phyloP scores from a whole-genome alignment of 2,888 invertebrate species.

The Chymomyza caudatula region DNA sequence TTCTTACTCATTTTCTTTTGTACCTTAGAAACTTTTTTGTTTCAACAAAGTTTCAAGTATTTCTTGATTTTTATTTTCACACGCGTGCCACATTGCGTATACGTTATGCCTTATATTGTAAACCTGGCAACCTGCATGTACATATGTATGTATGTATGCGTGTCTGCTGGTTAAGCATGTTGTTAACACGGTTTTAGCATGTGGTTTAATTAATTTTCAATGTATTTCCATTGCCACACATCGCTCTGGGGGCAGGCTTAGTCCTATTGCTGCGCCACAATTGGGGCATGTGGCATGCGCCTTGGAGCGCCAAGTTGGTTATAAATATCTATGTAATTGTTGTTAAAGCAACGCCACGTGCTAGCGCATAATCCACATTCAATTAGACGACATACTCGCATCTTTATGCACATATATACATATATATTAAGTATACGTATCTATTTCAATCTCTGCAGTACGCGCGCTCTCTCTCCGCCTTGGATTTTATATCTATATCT shows the following conservation, averaged over 20 bases:
- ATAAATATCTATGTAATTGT: constrained; percentile 2
- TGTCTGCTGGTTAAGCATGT: constrained; percentile 42
- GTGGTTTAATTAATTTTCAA: constrained; percentile 66
- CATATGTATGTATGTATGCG: background rate
- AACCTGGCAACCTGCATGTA: background rate
- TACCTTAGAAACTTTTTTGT: constrained; percentile 38
- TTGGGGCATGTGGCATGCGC: background rate
- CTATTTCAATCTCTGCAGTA: background rate
- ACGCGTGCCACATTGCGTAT: constrained; percentile 54
- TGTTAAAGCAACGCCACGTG: background rate
- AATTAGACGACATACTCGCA: constrained; percentile 20
- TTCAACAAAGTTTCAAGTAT: background rate
- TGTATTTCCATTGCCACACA: constrained; percentile 33
- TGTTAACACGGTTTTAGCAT: constrained; percentile 59
- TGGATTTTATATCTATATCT: background rate
- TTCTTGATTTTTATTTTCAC: constrained; percentile 36
- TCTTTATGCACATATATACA: background rate
- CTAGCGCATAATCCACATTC: constrained; percentile 31
- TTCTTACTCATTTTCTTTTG: constrained; percentile 12
- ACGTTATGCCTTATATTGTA: constrained; percentile 48
- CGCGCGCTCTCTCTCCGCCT: background rate
- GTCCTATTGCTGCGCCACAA: background rate
- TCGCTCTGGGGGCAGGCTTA: background rate
- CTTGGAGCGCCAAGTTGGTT: background rate
- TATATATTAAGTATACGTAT: too few species aligned